These are phyloP conservation scores for Yponomeuta cagnagella DNA, from an alignment of 2,888 invertebrate genomes.

Conservation along the genomic window DNA sequence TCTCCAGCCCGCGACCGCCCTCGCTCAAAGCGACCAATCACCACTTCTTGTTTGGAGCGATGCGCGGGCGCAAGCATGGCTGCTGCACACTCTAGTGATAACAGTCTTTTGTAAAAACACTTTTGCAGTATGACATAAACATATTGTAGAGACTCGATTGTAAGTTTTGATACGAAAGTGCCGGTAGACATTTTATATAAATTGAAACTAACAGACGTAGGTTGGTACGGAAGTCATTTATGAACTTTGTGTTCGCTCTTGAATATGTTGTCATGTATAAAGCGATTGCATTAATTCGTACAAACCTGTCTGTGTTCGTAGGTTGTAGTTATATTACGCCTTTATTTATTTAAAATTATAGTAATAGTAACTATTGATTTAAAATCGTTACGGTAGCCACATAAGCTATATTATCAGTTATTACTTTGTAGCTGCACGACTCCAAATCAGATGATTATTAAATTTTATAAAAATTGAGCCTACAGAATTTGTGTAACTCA, in stretches of 20 bases:
- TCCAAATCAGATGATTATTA: constrained; percentile 17
- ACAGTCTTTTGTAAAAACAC: constrained; percentile 58
- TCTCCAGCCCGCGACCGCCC: not conserved
- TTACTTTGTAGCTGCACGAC: constrained; percentile 22
- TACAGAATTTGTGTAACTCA: not conserved
- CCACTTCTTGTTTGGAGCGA: constrained; percentile 69
- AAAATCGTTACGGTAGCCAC: constrained; percentile 33
- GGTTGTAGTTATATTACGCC: constrained; percentile 67
- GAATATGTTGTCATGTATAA: constrained; percentile 33
- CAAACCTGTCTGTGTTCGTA: constrained; percentile 61
- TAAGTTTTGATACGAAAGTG: constrained; percentile 74
- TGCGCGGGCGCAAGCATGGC: constrained; percentile 44
- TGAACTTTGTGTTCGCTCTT: constrained; percentile 52
- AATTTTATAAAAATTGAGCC: not conserved
- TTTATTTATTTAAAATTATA: constrained; percentile 73
- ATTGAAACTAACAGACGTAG: constrained; percentile 51
- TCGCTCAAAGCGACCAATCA: constrained; percentile 53
- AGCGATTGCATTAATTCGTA: constrained; percentile 68
- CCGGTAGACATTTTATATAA: constrained; percentile 57
- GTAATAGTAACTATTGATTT: constrained; percentile 54
- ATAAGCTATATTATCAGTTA: constrained; percentile 27
- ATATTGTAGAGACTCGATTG: constrained; percentile 65
- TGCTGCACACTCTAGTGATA: constrained; percentile 61
- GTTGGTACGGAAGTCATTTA: constrained; percentile 59
- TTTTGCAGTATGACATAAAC: constrained; percentile 58